phyloP scores from a whole-genome alignment of 2,113 vertebrate genomes.

The Labeo catla region DNA sequence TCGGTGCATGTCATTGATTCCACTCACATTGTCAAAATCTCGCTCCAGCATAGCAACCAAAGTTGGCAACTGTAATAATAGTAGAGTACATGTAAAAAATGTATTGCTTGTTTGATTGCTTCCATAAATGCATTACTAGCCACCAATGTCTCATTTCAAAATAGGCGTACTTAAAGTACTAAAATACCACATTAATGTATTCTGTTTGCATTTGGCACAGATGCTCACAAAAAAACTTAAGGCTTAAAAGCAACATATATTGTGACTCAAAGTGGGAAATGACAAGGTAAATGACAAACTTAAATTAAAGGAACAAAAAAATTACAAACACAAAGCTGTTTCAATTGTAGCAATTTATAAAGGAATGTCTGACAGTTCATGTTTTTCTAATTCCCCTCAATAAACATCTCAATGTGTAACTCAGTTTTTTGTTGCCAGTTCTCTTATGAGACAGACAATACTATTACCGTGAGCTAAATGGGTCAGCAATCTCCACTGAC shows the following conservation, averaged over 20 bases:
- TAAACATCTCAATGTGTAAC: background rate
- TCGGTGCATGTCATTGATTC: background rate
- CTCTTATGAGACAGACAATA: constrained; percentile 1
- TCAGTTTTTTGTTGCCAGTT: constrained; percentile 15
- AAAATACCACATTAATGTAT: background rate
- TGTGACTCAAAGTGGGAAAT: background rate
- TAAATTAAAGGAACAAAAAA: background rate
- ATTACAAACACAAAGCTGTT: background rate
- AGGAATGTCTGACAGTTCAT: background rate
- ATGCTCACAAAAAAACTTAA: background rate
- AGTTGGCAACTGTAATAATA: background rate
- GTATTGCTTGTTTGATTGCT: background rate
- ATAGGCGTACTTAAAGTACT: background rate
- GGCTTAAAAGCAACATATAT: background rate
- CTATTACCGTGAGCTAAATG: constrained; percentile 47
- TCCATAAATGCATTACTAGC: background rate
- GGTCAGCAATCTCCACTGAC: constrained; percentile 44
- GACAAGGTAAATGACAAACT: background rate
- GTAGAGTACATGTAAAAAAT: background rate
- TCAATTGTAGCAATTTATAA: background rate
- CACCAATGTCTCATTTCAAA: background rate
- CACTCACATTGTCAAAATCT: background rate
- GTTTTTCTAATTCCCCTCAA: background rate
- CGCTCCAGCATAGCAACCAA: background rate
- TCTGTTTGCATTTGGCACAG: background rate